phyloP scores from a whole-genome alignment of 2,888 invertebrate species.

The Agonum fuliginosum region DNA sequence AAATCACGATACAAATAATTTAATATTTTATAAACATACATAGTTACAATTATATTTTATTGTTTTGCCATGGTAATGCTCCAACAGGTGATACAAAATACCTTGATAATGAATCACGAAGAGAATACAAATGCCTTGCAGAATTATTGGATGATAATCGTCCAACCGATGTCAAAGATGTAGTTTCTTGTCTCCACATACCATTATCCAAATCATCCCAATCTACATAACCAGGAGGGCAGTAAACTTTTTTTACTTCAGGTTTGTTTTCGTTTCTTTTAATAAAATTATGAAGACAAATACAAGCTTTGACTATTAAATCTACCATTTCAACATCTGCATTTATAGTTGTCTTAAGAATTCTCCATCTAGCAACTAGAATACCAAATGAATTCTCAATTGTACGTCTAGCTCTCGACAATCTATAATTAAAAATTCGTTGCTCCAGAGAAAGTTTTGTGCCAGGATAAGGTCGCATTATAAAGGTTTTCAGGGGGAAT shows the following conservation, averaged over 20 bases:
- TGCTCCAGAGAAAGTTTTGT: too few species aligned
- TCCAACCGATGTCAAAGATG: background rate
- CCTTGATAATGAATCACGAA: background rate
- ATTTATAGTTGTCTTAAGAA: too few species aligned
- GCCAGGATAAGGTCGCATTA: too few species aligned
- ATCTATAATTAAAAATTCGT: too few species aligned
- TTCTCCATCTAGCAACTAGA: too few species aligned
- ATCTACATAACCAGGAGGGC: background rate
- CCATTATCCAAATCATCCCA: background rate
- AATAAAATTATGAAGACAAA: slow-evolving; percentile 9
- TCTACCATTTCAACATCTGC: too few species aligned
- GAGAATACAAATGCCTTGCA: background rate
- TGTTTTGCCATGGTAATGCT: slow-evolving; percentile 13
- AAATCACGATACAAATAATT: too few species aligned
- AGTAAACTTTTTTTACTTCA: background rate
- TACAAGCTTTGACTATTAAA: background rate
- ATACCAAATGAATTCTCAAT: too few species aligned
- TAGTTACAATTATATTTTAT: slow-evolving; percentile 4
- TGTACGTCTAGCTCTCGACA: too few species aligned
- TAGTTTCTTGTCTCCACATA: slow-evolving; percentile 4
- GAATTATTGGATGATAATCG: slow-evolving; percentile 18
- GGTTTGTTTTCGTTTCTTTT: background rate
- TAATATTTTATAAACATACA: too few species aligned
- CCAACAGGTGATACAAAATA: slow-evolving; percentile 6
- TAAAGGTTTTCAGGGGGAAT: too few species aligned